Percentiles rank a stretch among this genome's conserved stretches.
Conservation (phyloP, 2,113 vertebrate genomes). For the Antennarius striatus region DNA sequence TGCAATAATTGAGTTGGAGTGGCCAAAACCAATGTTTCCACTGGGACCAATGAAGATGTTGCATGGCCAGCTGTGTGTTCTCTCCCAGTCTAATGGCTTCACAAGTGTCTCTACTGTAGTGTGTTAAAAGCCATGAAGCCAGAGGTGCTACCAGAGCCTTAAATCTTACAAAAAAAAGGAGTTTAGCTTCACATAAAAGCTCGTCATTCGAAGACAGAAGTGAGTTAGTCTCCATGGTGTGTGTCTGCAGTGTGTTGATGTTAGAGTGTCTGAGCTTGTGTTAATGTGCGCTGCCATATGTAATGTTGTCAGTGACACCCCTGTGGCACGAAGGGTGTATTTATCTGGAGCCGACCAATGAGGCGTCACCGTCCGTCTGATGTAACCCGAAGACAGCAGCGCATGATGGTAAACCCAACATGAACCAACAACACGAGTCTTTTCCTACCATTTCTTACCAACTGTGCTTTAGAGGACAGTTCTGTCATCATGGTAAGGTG, state of each 20-base stretch:
- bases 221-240: neutral
- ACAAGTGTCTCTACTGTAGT: neutral
- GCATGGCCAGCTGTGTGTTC: slow-evolving; percentile 61
- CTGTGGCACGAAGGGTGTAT: slow-evolving; percentile 10
- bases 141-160: neutral
- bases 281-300: neutral
- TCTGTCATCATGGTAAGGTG: too few relatives aligned
- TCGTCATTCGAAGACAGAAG: too few relatives aligned
- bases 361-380: slow-evolving; percentile 28
- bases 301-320: slow-evolving; percentile 9
- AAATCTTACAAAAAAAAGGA: too few relatives aligned
- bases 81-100: slow-evolving; percentile 33
- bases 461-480: neutral
- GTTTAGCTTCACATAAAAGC: too few relatives aligned
- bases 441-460: neutral
- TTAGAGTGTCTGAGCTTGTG: neutral
- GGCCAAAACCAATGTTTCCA: slow-evolving; percentile 58
- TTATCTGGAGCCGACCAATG: slow-evolving; percentile 26
- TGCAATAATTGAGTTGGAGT: slow-evolving; percentile 74
- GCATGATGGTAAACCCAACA: neutral
- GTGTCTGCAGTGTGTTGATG: neutral
- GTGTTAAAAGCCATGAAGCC: neutral
- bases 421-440: neutral
- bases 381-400: slow-evolving; percentile 1
- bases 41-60: slow-evolving; percentile 66